Conservation (phyloP, 2,888 invertebrate genomes). For the Hydriomena furcata region DNA sequence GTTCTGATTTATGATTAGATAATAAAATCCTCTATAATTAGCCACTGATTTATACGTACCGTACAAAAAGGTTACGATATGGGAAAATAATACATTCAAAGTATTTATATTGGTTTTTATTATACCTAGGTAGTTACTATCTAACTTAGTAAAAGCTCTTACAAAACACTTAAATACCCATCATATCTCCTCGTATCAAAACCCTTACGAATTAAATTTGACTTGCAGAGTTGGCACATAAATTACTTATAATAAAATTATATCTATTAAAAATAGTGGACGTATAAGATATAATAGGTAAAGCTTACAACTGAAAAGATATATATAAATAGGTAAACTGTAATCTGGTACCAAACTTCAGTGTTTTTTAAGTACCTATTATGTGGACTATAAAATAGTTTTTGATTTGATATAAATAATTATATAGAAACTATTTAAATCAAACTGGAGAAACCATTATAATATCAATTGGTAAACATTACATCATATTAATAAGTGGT, state of each 20-base stretch:
- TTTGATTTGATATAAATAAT: too few relatives aligned
- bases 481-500: too few relatives aligned
- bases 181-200: slow-evolving; percentile 5
- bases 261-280: slow-evolving; percentile 20
- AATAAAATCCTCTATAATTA: neutral
- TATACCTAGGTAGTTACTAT: neutral
- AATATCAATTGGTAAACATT: too few relatives aligned
- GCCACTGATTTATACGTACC: too few relatives aligned
- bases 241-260: slow-evolving; percentile 36
- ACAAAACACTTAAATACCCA: slow-evolving; percentile 11
- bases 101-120: slow-evolving; percentile 1
- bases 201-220: slow-evolving; percentile 31
- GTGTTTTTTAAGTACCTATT: neutral
- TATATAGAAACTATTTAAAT: too few relatives aligned
- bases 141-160: slow-evolving; percentile 13
- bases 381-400: too few relatives aligned
- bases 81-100: slow-evolving; percentile 4
- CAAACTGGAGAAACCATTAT: too few relatives aligned
- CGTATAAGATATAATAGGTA: slow-evolving; percentile 19
- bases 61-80: neutral
- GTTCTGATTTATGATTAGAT: slow-evolving; percentile 15
- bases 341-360: neutral
- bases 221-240: slow-evolving; percentile 56
- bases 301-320: slow-evolving; percentile 12
- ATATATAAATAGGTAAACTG: neutral